phyloP scores from a whole-genome alignment of 1,140 invertebrate genomes.

The Phthorimaea operculella region DNA sequence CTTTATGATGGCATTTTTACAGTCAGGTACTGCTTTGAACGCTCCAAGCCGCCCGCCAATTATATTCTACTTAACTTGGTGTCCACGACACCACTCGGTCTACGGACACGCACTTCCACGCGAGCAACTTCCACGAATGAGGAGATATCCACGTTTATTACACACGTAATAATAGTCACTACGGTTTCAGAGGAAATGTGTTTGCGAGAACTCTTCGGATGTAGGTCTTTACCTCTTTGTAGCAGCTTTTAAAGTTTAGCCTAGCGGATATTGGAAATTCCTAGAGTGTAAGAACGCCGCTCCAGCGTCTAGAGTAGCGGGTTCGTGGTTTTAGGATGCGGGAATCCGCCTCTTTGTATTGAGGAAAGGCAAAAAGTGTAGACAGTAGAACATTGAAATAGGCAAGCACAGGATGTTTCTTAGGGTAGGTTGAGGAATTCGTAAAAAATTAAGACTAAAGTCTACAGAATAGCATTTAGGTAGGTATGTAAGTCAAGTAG shows the following conservation, averaged over 20 bases:
- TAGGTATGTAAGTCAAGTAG: no score
- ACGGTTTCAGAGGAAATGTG: not conserved
- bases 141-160: not conserved
- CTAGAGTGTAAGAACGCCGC: not conserved
- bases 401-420: no score
- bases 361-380: no score
- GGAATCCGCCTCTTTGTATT: no score
- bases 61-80: constrained; percentile 61
- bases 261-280: constrained; percentile 1
- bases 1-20: constrained; percentile 66
- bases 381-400: no score
- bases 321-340: not conserved
- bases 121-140: not conserved
- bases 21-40: constrained; percentile 60
- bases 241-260: not conserved
- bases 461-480: no score
- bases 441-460: no score
- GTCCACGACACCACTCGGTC: constrained; percentile 16
- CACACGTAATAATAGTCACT: not conserved
- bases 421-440: no score
- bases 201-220: not conserved
- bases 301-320: not conserved
- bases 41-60: constrained; percentile 56
- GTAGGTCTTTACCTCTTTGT: not conserved
- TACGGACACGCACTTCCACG: constrained; percentile 7